Conservation (phyloP, 1,140 invertebrate genomes). For the Daktulosphaira vitifoliae region DNA sequence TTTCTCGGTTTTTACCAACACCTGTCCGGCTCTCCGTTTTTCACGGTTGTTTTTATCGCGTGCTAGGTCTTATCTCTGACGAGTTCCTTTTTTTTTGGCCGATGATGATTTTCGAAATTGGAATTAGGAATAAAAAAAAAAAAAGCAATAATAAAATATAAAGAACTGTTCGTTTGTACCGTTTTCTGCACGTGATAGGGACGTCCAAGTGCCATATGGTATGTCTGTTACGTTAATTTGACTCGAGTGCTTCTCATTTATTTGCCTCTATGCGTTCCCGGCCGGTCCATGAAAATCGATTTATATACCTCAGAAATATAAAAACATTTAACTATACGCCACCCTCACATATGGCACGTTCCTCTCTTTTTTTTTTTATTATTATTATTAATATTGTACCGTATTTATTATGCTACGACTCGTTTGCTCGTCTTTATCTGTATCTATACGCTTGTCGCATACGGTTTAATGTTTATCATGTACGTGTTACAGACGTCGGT, state of each 20-base stretch:
- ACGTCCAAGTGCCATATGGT: constrained; percentile 18
- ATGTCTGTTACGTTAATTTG: constrained; percentile 19
- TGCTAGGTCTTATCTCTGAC: neutral
- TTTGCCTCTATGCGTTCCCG: too few relatives aligned
- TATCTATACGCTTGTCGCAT: too few relatives aligned
- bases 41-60: neutral
- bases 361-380: constrained; percentile 7
- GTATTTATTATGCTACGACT: constrained; percentile 23
- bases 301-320: constrained; percentile 1
- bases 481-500: too few relatives aligned
- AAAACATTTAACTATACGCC: constrained; percentile 27
- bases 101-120: neutral
- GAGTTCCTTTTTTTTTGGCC: too few relatives aligned
- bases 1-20: neutral
- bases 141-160: neutral
- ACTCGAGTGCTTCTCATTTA: neutral
- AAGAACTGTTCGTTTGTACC: neutral
- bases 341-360: constrained; percentile 32
- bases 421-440: neutral
- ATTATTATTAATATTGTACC: constrained; percentile 8
- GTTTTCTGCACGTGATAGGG: neutral
- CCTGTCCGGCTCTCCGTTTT: neutral
- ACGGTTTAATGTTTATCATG: too few relatives aligned
- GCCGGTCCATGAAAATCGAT: constrained; percentile 27
- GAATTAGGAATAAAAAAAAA: neutral